Evolutionary conservation across 2,888 invertebrate species (phyloP), one percentile per base, ranked within the genome.

Genomic region (Amphipoea lucens): DNA sequence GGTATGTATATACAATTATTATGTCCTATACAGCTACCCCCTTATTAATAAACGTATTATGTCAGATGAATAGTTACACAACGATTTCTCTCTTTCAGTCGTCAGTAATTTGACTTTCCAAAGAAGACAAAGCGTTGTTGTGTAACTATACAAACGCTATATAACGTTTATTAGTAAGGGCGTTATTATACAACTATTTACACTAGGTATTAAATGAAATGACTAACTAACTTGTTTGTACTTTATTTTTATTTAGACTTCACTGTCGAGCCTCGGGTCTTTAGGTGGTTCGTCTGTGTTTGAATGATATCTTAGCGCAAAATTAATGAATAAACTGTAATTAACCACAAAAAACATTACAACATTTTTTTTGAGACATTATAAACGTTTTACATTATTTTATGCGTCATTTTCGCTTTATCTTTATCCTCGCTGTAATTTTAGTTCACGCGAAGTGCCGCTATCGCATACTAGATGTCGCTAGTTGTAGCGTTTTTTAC

Each of bases 401-500:
- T 29, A 3, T n/a, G 4, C 2, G 7, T 7, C 2, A 6, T 20
- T 69, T 74, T 66, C 0, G 11, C 1, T 54, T 45, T 5, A 45
- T 51, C 6, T 36, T 67, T 67, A n/a, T 70, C 3, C 1, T 29
- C 0, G 0, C 6, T 0, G 11, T 40, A n/a, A 29, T 29, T 65
- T 63, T 36, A 74, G 73, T 79, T 83, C 20, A 12, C 0, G 17
- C 1, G 48, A 83, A 91, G 92, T 95, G 89, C 85, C 77, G 95
- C 95, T 96, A 96, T 91, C 89, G 90, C 91, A 89, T 92, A 92
- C 91, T 89, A 95, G 96, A 93, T 95, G 94, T 88, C 94, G 93
- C 81, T 91, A 89, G 72, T 42, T 23, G 93, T 93, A 88, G 74
- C 91, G 78, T 91, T 91, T 75, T 63, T 9, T 48, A 17, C 60